Percentiles rank a stretch among this genome's conserved stretches.
Conservation (phyloP, 2,113 vertebrate genomes). For the Protomyctophum bolini region DNA sequence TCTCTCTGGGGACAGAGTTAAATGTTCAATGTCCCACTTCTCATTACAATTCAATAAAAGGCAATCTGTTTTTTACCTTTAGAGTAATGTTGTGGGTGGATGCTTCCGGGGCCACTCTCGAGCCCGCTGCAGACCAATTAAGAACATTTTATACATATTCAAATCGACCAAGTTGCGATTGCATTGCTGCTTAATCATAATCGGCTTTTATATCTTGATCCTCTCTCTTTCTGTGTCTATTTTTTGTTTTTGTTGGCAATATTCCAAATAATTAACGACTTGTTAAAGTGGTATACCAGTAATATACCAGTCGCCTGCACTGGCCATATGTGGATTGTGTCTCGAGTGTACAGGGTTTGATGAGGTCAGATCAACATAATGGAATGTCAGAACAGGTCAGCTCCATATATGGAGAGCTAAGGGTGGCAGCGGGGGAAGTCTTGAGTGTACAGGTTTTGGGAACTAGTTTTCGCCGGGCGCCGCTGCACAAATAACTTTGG, state of each 20-base stretch:
- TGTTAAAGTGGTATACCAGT: no score
- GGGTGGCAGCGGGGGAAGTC: no score
- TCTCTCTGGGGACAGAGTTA: constrained; percentile 73
- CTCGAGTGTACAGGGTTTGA: no score
- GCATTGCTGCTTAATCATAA: constrained; percentile 69
- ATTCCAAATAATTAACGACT: no score
- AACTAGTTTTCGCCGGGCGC: no score
- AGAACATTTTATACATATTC: constrained; percentile 76
- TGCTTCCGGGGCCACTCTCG: constrained; percentile 68
- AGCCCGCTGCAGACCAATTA: constrained; percentile 69
- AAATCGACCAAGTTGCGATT: constrained; percentile 73
- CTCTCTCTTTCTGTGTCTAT: constrained; percentile 69
- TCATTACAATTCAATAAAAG: constrained; percentile 80
- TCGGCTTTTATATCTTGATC: constrained; percentile 66
- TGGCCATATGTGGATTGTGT: no score
- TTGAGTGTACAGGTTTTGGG: no score
- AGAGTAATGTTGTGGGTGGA: constrained; percentile 74
- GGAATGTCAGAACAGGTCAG: no score
- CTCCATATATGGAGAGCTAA: no score
- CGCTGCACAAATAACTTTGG: no score
- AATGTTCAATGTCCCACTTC: constrained; percentile 76
- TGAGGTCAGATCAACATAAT: no score
- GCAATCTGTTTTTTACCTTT: constrained; percentile 77
- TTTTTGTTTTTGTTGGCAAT: background rate
- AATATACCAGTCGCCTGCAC: no score